Evolutionary conservation across 1,140 invertebrate species (phyloP).

Genomic region (Ctenoplectra terminalis): DNA sequence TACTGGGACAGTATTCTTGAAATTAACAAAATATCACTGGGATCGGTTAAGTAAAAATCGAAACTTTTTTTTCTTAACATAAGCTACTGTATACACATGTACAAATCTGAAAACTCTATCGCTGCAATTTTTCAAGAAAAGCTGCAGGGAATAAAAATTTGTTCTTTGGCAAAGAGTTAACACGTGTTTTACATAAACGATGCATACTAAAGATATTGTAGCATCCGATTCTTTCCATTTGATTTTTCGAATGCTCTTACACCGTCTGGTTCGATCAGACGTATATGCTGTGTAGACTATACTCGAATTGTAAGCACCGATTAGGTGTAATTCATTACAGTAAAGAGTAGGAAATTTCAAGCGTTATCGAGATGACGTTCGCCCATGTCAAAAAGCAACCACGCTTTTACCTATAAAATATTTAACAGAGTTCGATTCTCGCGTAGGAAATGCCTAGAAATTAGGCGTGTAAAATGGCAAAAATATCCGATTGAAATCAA

Average conservation of each 20-base stretch:
- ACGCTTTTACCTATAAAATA: slow-evolving; percentile 37
- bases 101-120: neutral
- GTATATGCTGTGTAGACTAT: slow-evolving; percentile 79
- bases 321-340: slow-evolving; percentile 55
- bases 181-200: neutral
- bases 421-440: slow-evolving; percentile 7
- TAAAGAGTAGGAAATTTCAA: slow-evolving; percentile 45
- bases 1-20: too few relatives aligned
- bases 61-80: too few relatives aligned
- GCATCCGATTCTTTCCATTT: slow-evolving; percentile 37
- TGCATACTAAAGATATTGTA: neutral
- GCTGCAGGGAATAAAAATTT: neutral
- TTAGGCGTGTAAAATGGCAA: neutral
- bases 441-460: neutral
- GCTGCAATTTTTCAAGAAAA: neutral
- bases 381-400: neutral
- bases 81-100: neutral
- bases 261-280: slow-evolving; percentile 28
- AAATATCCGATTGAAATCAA: neutral
- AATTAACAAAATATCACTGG: too few relatives aligned
- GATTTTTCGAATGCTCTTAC: slow-evolving; percentile 33
- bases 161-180: neutral
- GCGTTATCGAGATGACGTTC: slow-evolving; percentile 25
- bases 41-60: too few relatives aligned
- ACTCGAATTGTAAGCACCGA: slow-evolving; percentile 66